Evolutionary conservation across 2,113 vertebrate species (phyloP), one percentile per base, ranked within the genome.

Genomic region (Zosterops borbonicus): DNA sequence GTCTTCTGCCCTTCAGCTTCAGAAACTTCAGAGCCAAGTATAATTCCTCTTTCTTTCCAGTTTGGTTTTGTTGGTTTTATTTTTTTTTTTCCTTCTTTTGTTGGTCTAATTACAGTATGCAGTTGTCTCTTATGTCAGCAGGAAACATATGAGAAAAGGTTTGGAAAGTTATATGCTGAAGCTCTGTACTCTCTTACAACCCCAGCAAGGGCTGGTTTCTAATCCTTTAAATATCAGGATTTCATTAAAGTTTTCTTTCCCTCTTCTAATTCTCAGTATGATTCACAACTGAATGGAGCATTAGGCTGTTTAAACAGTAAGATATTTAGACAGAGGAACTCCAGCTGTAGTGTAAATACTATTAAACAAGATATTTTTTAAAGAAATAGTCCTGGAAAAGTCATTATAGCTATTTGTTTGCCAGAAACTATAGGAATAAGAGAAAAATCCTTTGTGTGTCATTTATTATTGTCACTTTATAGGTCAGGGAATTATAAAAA

Each of bases 401-500:
- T 89, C 92, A 96, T 95, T 94, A 90, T 46, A 81, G 39, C 9
- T 90, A 71, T 92, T 93, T 91, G 46, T 90, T 91, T 94, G 94
- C 91, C 96, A 97, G 87, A 93, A 97, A 92, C 77, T 92, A 94
- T 96, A 94, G 87, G 83, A 96, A 76, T 95, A 96, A 87, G 53
- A 95, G 49, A 93, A 87, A 90, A 95, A 95, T 89, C 71, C 85
- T 96, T 94, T 88, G 35, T 70, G 37, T 96, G 84, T 82, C 91
- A 94, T 96, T 96, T 91, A 77, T 97, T 95, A 92, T 86, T 95
- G 96, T 69, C 91, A 89, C 64, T 97, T 96, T 91, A 89, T 95
- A 95, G 91, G 94, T 95, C 95, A 93, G 89, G 60, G 87, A 91
- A 92, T 96, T 96, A 95, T 92, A 93, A 96, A 95, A 94, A 94